Evolutionary conservation across 2,888 invertebrate species (phyloP), one percentile per base, ranked within the genome.

Genomic region (Oscheius sp.): DNA sequence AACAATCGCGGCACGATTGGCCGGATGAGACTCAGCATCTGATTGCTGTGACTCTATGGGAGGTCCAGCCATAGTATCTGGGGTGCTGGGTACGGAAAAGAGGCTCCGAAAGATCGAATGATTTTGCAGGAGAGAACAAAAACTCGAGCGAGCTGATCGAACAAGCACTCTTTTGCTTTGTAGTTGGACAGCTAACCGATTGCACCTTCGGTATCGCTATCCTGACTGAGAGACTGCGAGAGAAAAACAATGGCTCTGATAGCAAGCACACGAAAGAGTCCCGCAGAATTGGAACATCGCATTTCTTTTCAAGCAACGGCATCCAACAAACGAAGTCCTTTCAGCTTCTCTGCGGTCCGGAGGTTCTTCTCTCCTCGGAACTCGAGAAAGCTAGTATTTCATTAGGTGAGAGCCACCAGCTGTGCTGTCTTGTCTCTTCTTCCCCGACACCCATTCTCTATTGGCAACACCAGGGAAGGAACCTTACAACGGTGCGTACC

Each of bases 361-460:
- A 55, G 35, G 51, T 73, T 7, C 29, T 62, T 13, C 7, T 42
- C 21, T 33, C 58, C 2, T 21, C n/a, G 35, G 65, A 73, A 57
- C 35, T 55, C 1, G 70, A 70, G 57, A 71, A 75, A 1, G 29
- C 62, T 5, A 76, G 78, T 2, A 74, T 79, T 1, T 75, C 76
- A 1, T 57, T 79, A 29, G 76, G 77, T 1, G 79, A 79, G 10
- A n/a, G 42, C 51, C 77, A 78, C 42, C 21, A 50, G 10, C 75
- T 81, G 74, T 81, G 81, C 55, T 81, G 81, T 59, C 71, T 76
- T 0, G 78, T 79, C 0, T 59, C 77, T n/a, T 77, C 81, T 11
- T 76, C 79, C 7, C 81, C 81, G 21, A 37, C 81, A 7, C 81
- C 81, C 4, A 35, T 58, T 5, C 65, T 81, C 48, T 79, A 66